A percentile compares a stretch with the other conserved stretches of the same genome.
Evolutionary conservation across 1,140 invertebrate species (phyloP).

Genomic region (Formica selysi): DNA sequence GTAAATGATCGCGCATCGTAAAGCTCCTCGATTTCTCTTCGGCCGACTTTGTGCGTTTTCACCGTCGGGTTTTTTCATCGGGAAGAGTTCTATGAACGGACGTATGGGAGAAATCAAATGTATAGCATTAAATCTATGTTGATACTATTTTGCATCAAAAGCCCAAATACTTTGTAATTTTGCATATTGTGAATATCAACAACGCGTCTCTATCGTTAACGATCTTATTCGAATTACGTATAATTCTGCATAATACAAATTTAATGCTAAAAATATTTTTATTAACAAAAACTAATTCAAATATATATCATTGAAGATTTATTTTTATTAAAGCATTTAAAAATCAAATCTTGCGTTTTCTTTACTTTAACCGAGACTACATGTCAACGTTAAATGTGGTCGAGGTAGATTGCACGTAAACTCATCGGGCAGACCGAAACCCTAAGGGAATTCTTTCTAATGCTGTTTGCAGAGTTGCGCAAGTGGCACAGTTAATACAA

Average conservation of each 20-base stretch:
- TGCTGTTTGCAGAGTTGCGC: neutral
- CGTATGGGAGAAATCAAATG: neutral
- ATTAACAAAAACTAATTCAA: neutral
- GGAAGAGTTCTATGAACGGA: neutral
- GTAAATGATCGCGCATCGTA: constrained; percentile 63
- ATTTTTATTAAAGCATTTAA: neutral
- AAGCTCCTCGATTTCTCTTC: neutral
- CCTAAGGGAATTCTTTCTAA: neutral
- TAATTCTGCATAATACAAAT: neutral
- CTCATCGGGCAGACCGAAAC: constrained; percentile 1
- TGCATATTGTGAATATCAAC: neutral
- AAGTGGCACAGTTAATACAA: constrained; percentile 55
- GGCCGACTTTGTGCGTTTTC: constrained; percentile 11
- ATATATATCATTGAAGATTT: too few species aligned
- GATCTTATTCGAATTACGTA: neutral
- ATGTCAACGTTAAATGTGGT: constrained; percentile 15
- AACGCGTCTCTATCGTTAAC: neutral
- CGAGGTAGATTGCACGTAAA: constrained; percentile 26
- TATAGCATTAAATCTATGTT: constrained; percentile 1
- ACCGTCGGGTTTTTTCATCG: neutral
- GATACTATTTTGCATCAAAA: neutral
- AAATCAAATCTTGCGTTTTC: neutral
- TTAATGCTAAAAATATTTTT: neutral
- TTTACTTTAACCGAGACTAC: neutral
- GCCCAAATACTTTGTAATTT: neutral